Conservation (phyloP, 1,140 invertebrate genomes). For the Drosophila malerkotliana region DNA sequence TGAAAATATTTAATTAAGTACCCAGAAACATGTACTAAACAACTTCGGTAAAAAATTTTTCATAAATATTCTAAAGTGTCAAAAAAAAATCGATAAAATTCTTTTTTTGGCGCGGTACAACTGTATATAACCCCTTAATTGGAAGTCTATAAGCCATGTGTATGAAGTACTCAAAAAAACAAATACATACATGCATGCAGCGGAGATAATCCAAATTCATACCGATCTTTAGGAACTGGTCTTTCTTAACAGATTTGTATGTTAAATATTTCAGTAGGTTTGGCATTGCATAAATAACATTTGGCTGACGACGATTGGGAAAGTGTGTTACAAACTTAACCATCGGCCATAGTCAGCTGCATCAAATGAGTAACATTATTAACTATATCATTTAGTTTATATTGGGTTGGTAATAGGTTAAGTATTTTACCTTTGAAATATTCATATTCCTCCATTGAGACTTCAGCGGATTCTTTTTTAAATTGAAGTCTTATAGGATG, state of each 20-base stretch:
- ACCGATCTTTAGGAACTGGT: not conserved
- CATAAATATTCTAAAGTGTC: too few species aligned
- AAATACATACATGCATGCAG: not conserved
- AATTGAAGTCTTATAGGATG: slow-evolving; percentile 4
- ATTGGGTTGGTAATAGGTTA: slow-evolving; percentile 6
- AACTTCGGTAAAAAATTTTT: too few species aligned
- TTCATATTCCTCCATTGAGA: slow-evolving; percentile 15
- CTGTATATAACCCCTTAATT: too few species aligned
- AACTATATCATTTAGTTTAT: slow-evolving; percentile 8
- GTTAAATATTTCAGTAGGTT: too few species aligned
- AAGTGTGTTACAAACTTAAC: too few species aligned
- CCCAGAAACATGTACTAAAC: too few species aligned
- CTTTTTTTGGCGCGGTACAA: too few species aligned
- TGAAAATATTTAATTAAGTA: too few species aligned
- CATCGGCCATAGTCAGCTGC: not conserved
- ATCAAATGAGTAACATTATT: slow-evolving; percentile 10
- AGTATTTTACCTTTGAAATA: slow-evolving; percentile 8
- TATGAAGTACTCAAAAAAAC: slow-evolving; percentile 1
- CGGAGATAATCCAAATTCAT: not conserved
- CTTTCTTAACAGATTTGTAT: too few species aligned
- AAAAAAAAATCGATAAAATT: too few species aligned
- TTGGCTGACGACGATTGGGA: too few species aligned
- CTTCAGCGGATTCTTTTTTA: slow-evolving; percentile 4
- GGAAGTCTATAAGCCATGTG: not conserved
- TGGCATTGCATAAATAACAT: too few species aligned